These are phyloP conservation scores for Tangara arthus DNA, from an alignment of 2,797 vertebrate genomes.

Conservation along the genomic window DNA sequence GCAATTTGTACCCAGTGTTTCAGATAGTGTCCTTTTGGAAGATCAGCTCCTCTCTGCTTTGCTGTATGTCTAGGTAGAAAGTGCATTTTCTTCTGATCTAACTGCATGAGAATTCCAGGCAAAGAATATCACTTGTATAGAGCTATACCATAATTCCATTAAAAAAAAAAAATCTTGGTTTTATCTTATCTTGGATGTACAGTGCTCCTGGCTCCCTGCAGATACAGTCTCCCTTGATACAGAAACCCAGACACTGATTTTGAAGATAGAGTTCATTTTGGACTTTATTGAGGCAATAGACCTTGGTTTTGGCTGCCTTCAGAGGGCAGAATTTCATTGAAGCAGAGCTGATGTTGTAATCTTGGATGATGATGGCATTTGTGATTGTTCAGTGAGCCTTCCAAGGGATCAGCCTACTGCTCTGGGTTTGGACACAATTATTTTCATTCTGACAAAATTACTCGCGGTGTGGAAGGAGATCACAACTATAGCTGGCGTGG, in stretches of 20 bases:
- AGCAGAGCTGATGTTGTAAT: neutral
- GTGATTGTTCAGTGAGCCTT: constrained; percentile 12
- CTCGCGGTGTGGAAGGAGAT: neutral
- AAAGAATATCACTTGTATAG: neutral
- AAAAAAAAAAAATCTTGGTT: neutral
- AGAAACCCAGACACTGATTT: constrained; percentile 1
- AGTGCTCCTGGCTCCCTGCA: neutral
- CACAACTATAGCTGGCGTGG: neutral
- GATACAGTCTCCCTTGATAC: neutral
- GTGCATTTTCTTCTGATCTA: neutral
- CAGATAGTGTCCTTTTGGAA: neutral
- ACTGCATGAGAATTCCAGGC: neutral
- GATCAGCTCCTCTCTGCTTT: neutral
- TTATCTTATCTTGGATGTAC: neutral
- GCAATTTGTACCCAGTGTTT: neutral
- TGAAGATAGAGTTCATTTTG: neutral
- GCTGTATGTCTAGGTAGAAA: neutral
- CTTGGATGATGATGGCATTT: neutral
- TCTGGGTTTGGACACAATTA: neutral
- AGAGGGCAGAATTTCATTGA: constrained; percentile 17
- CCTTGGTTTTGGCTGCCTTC: neutral
- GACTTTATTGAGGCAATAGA: neutral
- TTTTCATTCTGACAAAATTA: neutral
- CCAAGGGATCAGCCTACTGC: neutral
- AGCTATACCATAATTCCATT: neutral